Conservation (phyloP, 2,888 invertebrate genomes). For the Pseudoips prasinana region DNA sequence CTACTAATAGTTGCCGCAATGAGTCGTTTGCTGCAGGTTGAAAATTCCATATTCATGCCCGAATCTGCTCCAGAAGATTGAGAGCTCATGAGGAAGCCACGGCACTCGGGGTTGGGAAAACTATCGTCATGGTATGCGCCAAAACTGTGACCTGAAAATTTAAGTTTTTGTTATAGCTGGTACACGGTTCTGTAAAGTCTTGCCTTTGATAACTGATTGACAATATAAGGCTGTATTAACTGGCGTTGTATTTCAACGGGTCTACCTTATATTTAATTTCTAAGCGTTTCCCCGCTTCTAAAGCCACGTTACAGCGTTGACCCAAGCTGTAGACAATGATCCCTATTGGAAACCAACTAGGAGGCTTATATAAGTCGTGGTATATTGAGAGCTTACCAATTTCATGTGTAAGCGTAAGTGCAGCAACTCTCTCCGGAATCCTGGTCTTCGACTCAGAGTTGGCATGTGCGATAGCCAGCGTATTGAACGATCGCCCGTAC, state of each 20-base stretch:
- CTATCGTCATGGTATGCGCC: slow-evolving; percentile 79
- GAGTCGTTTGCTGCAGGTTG: slow-evolving; percentile 71
- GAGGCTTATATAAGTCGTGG: too few species aligned
- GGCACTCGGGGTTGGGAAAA: slow-evolving; percentile 62
- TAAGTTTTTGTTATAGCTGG: too few species aligned
- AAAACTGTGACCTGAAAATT: slow-evolving; percentile 72
- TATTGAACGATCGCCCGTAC: slow-evolving; percentile 69
- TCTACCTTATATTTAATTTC: too few species aligned
- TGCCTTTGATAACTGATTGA: too few species aligned
- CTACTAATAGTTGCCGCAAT: slow-evolving; percentile 68
- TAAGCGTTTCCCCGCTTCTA: too few species aligned
- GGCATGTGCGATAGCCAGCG: slow-evolving; percentile 71
- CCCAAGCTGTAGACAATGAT: too few species aligned
- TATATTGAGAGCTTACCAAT: too few species aligned
- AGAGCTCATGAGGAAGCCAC: slow-evolving; percentile 74
- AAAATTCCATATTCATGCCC: slow-evolving; percentile 65
- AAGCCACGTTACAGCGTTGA: too few species aligned
- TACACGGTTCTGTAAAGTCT: too few species aligned
- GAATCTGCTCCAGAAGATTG: slow-evolving; percentile 56
- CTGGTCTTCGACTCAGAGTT: slow-evolving; percentile 49
- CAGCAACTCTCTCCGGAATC: slow-evolving; percentile 73
- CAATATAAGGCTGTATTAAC: too few species aligned
- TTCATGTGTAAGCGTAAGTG: slow-evolving; percentile 68
- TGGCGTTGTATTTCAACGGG: too few species aligned
- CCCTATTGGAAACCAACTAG: too few species aligned